phyloP scores from a whole-genome alignment of 1,140 invertebrate species.

The Lamellibrachia luymesi region DNA sequence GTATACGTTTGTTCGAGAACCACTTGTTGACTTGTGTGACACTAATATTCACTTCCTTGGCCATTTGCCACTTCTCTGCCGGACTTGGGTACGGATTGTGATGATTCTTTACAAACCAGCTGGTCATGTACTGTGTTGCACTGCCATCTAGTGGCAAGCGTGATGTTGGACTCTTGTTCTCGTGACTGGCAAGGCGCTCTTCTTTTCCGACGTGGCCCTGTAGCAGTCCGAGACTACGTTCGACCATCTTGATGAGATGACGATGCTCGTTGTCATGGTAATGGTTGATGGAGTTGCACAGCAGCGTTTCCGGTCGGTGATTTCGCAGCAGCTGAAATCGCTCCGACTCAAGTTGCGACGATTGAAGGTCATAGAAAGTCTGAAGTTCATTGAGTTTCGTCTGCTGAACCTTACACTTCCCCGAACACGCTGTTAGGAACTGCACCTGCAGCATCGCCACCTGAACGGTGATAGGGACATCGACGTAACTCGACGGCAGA shows the following conservation, averaged over 20 bases:
- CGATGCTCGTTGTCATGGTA: not conserved
- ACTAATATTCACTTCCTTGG: not conserved
- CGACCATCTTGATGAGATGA: not conserved
- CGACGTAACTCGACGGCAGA: not conserved
- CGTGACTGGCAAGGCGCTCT: not conserved
- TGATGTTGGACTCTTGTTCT: not conserved
- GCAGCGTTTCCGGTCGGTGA: not conserved
- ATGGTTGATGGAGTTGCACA: not conserved
- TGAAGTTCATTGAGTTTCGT: not conserved
- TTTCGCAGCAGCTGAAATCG: not conserved
- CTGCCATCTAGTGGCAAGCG: not conserved
- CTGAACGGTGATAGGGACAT: not conserved
- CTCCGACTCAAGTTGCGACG: not conserved
- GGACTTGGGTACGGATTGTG: not conserved
- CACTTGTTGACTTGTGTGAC: not conserved
- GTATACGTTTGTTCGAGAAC: not conserved
- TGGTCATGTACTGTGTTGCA: not conserved
- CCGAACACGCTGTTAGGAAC: not conserved
- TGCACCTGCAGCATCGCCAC: not conserved
- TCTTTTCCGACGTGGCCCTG: not conserved
- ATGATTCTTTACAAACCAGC: not conserved
- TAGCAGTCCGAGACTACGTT: not conserved
- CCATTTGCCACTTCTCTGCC: not conserved
- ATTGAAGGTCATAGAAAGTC: not conserved
- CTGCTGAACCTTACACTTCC: not conserved